Evolutionary conservation across 2,113 vertebrate genomes (phyloP).

Genomic region (Cyanoramphus novaezelandiae): DNA sequence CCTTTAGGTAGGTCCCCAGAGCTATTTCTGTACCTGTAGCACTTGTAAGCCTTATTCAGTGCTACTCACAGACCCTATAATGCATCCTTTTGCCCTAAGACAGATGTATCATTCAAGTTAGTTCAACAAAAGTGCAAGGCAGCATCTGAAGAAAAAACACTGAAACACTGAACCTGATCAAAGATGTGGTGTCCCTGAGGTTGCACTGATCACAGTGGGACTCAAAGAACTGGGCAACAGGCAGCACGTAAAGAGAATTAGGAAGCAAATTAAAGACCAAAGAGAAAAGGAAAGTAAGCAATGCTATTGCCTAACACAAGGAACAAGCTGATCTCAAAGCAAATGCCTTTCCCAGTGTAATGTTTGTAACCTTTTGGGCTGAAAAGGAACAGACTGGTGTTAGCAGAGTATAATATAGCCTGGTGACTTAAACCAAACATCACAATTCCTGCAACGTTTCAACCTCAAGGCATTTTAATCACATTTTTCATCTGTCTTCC

Average conservation of each 20-base stretch:
- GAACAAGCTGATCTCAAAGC: background rate
- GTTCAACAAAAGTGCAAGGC: background rate
- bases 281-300: background rate
- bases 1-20: background rate
- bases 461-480: conserved; percentile 17
- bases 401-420: background rate
- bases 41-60: background rate
- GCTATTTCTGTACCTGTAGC: background rate
- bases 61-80: background rate
- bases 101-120: background rate
- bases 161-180: background rate
- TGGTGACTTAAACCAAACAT: background rate
- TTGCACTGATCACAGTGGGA: background rate
- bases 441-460: background rate
- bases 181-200: background rate
- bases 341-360: background rate
- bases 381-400: background rate
- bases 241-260: background rate
- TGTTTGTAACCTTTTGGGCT: background rate
- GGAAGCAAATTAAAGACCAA: background rate
- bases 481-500: conserved; percentile 28
- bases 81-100: background rate
- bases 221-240: background rate
- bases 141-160: background rate
- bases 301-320: background rate